Conservation (phyloP, 2,888 invertebrate genomes). For the Leptinotarsa haldemani region DNA sequence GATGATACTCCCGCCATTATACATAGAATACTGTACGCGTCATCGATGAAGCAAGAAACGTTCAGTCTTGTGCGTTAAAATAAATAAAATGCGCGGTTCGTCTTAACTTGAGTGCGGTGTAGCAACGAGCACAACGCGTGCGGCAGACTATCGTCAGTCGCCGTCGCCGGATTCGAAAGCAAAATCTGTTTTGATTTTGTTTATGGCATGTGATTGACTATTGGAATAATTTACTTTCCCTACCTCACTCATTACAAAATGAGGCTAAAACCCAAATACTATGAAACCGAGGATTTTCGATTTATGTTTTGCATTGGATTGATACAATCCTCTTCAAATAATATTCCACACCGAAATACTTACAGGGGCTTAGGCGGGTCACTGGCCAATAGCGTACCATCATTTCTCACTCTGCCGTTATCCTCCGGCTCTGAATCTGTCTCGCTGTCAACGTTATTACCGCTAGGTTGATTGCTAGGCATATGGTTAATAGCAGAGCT, state of each 20-base stretch:
- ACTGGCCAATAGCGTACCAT: slow-evolving; percentile 94
- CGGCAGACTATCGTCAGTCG: background rate
- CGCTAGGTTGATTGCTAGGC: slow-evolving; percentile 46
- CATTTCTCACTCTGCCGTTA: slow-evolving; percentile 83
- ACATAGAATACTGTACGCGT: background rate
- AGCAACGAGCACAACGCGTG: background rate
- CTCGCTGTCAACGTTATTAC: slow-evolving; percentile 77
- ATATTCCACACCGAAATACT: slow-evolving; percentile 66
- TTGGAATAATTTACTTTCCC: background rate
- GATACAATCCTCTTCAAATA: background rate
- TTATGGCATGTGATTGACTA: background rate
- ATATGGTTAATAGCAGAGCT: slow-evolving; percentile 49
- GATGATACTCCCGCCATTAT: background rate
- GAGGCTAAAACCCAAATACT: too few species aligned
- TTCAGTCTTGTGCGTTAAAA: background rate
- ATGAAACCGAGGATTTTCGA: too few species aligned
- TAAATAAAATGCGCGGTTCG: background rate
- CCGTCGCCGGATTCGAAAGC: background rate
- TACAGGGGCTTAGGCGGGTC: slow-evolving; percentile 97
- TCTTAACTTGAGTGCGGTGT: background rate
- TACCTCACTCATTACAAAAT: too few species aligned
- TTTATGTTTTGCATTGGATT: too few species aligned
- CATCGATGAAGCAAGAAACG: background rate
- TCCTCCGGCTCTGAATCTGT: slow-evolving; percentile 87
- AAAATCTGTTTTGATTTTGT: slow-evolving; percentile 1